Percentiles rank a stretch among this genome's conserved stretches.
Evolutionary conservation across 2,888 invertebrate genomes (phyloP).

Genomic region (Sphinx pinastri): DNA sequence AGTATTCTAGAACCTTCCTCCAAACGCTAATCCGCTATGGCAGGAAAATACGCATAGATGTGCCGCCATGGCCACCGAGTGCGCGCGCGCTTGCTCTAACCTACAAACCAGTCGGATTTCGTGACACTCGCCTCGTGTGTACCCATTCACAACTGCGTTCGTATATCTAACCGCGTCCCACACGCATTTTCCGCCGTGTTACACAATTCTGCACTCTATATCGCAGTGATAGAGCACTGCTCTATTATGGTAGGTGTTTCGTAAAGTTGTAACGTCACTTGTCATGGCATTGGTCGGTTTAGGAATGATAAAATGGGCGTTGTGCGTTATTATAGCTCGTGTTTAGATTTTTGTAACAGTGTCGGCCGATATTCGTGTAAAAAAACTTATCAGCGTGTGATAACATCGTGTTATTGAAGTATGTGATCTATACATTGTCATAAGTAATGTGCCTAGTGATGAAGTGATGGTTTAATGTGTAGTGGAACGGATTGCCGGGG

Average conservation of each 20-base stretch:
- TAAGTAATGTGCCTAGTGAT: too few species aligned
- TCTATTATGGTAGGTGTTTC: constrained; percentile 34
- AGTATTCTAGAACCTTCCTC: not conserved
- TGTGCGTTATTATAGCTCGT: constrained; percentile 18
- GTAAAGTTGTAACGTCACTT: constrained; percentile 48
- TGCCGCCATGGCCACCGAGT: constrained; percentile 53
- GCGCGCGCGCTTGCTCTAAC: constrained; percentile 78
- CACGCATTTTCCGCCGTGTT: constrained; percentile 32
- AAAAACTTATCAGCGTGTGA: constrained; percentile 5
- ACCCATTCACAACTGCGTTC: constrained; percentile 57
- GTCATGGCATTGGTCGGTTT: constrained; percentile 79
- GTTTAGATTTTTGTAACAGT: constrained; percentile 28
- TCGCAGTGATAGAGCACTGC: constrained; percentile 33
- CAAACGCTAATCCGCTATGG: not conserved
- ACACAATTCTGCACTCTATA: constrained; percentile 42
- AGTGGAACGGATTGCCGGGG: too few species aligned
- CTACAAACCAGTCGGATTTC: constrained; percentile 81
- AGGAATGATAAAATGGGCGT: constrained; percentile 75
- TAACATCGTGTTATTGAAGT: not conserved
- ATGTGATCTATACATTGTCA: not conserved
- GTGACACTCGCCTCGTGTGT: constrained; percentile 73
- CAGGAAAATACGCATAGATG: constrained; percentile 10
- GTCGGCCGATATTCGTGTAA: constrained; percentile 4
- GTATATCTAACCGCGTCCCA: constrained; percentile 52
- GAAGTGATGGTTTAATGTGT: too few species aligned